phyloP scores from a whole-genome alignment of 2,113 vertebrate species.

The Sceloporus undulatus region DNA sequence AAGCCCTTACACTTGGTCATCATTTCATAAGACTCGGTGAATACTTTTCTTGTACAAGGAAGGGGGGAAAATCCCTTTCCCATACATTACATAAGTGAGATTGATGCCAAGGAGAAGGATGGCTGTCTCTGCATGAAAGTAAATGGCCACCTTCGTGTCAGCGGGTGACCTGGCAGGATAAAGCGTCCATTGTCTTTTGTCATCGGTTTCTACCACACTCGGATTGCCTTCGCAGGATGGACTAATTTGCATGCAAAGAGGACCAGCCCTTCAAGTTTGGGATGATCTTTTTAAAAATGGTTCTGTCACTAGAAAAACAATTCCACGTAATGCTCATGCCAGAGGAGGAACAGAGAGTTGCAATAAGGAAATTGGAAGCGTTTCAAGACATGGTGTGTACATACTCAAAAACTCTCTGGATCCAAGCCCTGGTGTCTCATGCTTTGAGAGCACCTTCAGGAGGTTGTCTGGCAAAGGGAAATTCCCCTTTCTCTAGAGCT shows the following conservation, averaged over 20 bases:
- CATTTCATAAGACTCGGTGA: not conserved
- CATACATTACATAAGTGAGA: not conserved
- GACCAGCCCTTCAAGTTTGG: not conserved
- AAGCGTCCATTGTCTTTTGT: not conserved
- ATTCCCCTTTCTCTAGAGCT: not conserved
- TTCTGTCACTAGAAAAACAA: conserved; percentile 20
- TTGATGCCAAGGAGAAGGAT: not conserved
- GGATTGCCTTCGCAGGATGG: fast-evolving
- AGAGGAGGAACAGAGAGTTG: not conserved
- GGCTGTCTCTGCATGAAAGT: conserved; percentile 12
- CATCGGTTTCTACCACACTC: not conserved
- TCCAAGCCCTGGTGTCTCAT: not conserved
- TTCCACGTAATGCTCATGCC: fast-evolving
- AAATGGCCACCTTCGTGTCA: not conserved
- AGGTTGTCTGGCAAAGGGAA: too few relatives aligned
- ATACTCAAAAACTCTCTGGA: too few relatives aligned
- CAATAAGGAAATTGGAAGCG: conserved; percentile 18
- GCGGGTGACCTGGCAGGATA: not conserved
- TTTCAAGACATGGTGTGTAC: not conserved
- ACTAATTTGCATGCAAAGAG: not conserved
- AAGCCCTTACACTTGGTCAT: not conserved
- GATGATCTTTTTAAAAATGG: not conserved
- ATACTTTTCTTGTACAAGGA: not conserved
- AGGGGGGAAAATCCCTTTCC: not conserved
- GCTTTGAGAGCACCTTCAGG: not conserved